phyloP scores from a whole-genome alignment of 1,140 invertebrate genomes.

The Drosophila tsacasi region DNA sequence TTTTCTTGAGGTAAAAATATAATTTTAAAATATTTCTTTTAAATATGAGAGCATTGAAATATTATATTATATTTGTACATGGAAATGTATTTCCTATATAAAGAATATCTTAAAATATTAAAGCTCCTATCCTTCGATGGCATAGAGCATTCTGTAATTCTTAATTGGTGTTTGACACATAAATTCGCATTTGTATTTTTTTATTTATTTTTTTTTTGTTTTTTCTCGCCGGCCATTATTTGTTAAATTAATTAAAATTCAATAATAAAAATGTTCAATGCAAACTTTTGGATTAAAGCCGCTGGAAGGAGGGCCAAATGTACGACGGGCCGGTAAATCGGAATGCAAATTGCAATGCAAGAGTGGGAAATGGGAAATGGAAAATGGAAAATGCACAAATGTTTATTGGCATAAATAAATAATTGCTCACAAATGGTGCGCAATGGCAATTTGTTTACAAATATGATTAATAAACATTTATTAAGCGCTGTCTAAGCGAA shows the following conservation, averaged over 20 bases:
- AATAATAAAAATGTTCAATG: conserved; percentile 74
- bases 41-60: background rate
- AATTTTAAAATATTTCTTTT: background rate
- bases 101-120: too few relatives aligned
- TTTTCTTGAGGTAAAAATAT: background rate
- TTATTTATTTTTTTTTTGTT: too few relatives aligned
- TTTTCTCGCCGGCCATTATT: conserved; percentile 41
- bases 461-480: conserved; percentile 74
- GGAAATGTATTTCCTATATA: background rate
- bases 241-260: conserved; percentile 81
- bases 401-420: conserved; percentile 76
- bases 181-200: conserved; percentile 42
- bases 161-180: conserved; percentile 43
- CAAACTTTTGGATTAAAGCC: conserved; percentile 63
- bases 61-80: background rate
- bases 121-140: background rate
- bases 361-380: conserved; percentile 1
- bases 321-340: background rate
- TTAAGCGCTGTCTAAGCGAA: conserved; percentile 44
- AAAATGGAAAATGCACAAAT: conserved; percentile 28
- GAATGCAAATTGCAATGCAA: conserved; percentile 21
- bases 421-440: conserved; percentile 65
- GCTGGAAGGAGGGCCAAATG: background rate
- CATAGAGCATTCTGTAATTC: conserved; percentile 31
- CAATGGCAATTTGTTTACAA: conserved; percentile 71